Base-by-base conservation (phyloP, 1,140 invertebrate genomes). In the Uloborus diversus region DNA sequence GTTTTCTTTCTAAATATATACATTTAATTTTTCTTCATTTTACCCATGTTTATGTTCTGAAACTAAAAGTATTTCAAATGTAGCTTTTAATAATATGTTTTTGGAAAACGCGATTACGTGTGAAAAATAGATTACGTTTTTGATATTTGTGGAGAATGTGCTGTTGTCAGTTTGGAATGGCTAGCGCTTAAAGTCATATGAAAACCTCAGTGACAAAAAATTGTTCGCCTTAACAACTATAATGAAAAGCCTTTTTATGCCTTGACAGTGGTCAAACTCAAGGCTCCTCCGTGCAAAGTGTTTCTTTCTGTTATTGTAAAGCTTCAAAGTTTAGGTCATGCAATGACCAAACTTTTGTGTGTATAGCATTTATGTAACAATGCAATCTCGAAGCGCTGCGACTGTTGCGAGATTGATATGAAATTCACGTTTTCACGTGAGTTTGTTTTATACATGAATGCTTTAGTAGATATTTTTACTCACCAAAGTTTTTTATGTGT, bases 291-390 rank as follows among this genome's bases (percentile, higher is more conserved):
- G 32, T 47, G 35, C 35, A 66, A 47, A 28, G 17, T 28, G 20
- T 49, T 28, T 66, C 14, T 37, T 11, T 37, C 23, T 66, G 28
- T 65, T 49, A 3, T 1, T 33, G 9, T 47, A 28, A 37, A 65
- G 32, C 27, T 64, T 59, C 30, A 37, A 42, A 37, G 14, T 17
- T 57, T 4, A 17, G 42, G 57, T 37, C 73, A 78, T 78, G 20
- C 27, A 78, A 78, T 78, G 73, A 51, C 57, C 32, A 23, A 56
- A 47, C 56, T 42, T 61, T 35, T 62, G 4, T 76, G 28, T 76
- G 47, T 76, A 76, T 65, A 57, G 73, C 73, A 78, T 78, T 78
- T 78, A 78, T 78, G 51, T 42, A 14, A 56, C 11, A 23, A 23
- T 33, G 32, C 20, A 61, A 59, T 78, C 17, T 47, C 23, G 73